These are phyloP conservation scores for Sinohyriopsis cumingii DNA, from an alignment of 2,888 invertebrate genomes.

Conservation along the genomic window DNA sequence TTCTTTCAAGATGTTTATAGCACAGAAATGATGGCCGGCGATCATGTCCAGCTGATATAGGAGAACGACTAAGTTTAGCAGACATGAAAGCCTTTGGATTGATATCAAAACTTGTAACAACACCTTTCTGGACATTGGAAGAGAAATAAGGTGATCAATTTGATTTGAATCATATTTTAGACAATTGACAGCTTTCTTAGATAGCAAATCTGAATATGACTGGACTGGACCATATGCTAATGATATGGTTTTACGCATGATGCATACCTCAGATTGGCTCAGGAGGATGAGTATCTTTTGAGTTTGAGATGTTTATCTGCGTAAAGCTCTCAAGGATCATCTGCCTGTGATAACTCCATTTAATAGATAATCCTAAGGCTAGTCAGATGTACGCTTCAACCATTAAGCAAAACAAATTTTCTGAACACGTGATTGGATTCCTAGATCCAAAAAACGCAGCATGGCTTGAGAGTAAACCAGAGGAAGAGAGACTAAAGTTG, in stretches of 20 bases:
- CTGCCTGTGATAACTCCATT: slow-evolving; percentile 8
- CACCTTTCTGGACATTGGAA: slow-evolving; percentile 17
- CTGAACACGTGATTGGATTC: slow-evolving; percentile 7
- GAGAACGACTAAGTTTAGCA: slow-evolving; percentile 15
- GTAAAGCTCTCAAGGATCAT: slow-evolving; percentile 7
- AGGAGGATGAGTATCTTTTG: slow-evolving; percentile 3
- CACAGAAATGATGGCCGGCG: slow-evolving; percentile 6
- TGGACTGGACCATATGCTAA: too few species aligned
- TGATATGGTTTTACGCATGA: too few species aligned
- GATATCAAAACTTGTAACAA: slow-evolving; percentile 19
- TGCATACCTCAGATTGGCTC: too few species aligned
- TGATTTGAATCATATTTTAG: slow-evolving; percentile 8
- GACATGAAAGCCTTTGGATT: slow-evolving; percentile 25
- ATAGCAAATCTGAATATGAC: neutral
- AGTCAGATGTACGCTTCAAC: neutral
- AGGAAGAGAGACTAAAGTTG: slow-evolving; percentile 1
- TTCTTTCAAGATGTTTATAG: slow-evolving; percentile 12
- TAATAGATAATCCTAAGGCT: neutral
- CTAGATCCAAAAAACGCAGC: neutral
- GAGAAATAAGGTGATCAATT: slow-evolving; percentile 12
- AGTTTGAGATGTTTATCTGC: slow-evolving; percentile 6
- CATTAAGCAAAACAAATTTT: slow-evolving; percentile 13
- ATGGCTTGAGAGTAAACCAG: slow-evolving; percentile 7
- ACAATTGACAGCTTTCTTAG: slow-evolving; percentile 3
- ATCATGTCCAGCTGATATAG: slow-evolving; percentile 10